phyloP scores from a whole-genome alignment of 2,113 vertebrate genomes.

The Sapajus apella region DNA sequence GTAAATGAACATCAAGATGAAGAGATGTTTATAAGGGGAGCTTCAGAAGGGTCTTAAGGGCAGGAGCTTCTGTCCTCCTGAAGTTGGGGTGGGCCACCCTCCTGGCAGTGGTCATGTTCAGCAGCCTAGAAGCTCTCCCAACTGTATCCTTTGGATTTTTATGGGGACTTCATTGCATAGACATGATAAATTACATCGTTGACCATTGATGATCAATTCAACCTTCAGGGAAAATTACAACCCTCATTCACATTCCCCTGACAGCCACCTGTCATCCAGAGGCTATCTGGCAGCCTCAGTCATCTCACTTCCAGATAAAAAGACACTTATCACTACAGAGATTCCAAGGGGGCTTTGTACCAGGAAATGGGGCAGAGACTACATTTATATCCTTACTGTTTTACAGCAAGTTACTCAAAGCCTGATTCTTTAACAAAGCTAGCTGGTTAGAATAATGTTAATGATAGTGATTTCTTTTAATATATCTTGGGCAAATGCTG shows the following conservation, averaged over 20 bases:
- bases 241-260: background rate
- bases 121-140: background rate
- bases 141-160: background rate
- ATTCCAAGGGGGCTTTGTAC: background rate
- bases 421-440: background rate
- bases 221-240: background rate
- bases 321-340: background rate
- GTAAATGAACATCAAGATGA: background rate
- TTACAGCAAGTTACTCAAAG: background rate
- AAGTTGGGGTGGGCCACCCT: rapidly evolving
- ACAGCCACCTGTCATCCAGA: background rate
- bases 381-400: background rate
- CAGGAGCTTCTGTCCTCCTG: background rate
- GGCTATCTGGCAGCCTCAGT: background rate
- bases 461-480: background rate
- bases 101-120: too few relatives aligned
- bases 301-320: background rate
- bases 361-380: background rate
- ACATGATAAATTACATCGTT: background rate
- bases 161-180: background rate
- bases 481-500: background rate
- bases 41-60: background rate
- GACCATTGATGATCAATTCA: background rate
- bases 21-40: background rate
- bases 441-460: slow-evolving; percentile 26